Evolutionary conservation across 92 coral and sea anemone species (phyloP).

Genomic region (Zoanthus sansibaricus): DNA sequence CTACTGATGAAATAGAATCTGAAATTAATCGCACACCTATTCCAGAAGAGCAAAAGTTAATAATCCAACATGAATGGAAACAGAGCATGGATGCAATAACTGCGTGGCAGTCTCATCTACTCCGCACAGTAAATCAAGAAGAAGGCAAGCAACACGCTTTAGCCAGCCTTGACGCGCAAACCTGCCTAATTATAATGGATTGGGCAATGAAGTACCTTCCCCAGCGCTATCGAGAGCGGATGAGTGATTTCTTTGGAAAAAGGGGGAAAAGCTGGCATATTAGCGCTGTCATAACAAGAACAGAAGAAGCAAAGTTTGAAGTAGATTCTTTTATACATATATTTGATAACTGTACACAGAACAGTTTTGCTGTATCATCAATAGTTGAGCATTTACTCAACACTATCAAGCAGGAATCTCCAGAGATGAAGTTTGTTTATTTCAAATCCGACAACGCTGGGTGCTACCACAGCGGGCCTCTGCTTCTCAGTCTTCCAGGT

Average conservation of each 20-base stretch:
- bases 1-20: slow-evolving; percentile 48
- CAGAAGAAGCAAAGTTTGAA: too few relatives aligned
- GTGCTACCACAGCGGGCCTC: too few relatives aligned
- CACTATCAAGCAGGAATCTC: slow-evolving; percentile 31
- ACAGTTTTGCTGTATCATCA: slow-evolving; percentile 28
- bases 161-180: slow-evolving; percentile 41
- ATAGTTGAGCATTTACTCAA: slow-evolving; percentile 26
- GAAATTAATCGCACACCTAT: slow-evolving; percentile 37
- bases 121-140: slow-evolving; percentile 51
- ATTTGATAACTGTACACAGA: slow-evolving; percentile 41
- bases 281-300: slow-evolving; percentile 51
- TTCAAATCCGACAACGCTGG: too few relatives aligned
- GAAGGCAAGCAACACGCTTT: slow-evolving; percentile 64
- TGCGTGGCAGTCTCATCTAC: slow-evolving; percentile 62
- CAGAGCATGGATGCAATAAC: slow-evolving; percentile 48
- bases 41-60: slow-evolving; percentile 51
- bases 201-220: slow-evolving; percentile 67
- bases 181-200: slow-evolving; percentile 51
- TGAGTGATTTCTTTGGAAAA: slow-evolving; percentile 59
- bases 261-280: slow-evolving; percentile 65
- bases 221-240: slow-evolving; percentile 51
- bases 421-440: too few relatives aligned
- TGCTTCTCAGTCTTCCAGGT: too few relatives aligned
- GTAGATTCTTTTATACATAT: too few relatives aligned
- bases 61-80: slow-evolving; percentile 57